Percentiles rank a stretch among this genome's conserved stretches.
These are phyloP conservation scores for Pterocles burchelli DNA, from an alignment of 2,113 vertebrate genomes.

Conservation along the genomic window DNA sequence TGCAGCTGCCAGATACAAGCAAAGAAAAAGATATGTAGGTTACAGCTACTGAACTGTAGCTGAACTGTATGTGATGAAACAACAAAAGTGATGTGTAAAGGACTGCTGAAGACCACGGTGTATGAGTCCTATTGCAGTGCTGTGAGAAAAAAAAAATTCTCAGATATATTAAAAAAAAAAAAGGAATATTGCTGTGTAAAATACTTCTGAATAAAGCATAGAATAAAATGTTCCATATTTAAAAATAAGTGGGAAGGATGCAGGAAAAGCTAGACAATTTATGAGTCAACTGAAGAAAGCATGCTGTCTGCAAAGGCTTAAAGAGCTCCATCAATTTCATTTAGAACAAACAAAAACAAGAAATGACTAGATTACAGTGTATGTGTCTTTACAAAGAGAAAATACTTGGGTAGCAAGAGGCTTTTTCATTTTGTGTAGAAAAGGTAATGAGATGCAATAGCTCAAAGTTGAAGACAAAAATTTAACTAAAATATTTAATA, in stretches of 20 bases:
- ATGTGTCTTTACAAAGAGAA: neutral
- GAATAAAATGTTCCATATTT: neutral
- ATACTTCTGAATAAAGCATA: conserved; percentile 3
- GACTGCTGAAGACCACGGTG: neutral
- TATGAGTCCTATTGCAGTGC: neutral
- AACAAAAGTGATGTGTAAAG: neutral
- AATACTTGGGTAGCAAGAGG: neutral
- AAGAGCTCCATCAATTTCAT: conserved; percentile 49
- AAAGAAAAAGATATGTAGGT: neutral
- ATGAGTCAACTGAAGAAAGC: conserved; percentile 12
- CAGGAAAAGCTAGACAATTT: neutral
- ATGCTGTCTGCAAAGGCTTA: neutral
- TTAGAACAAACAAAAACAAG: conserved; percentile 26
- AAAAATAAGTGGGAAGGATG: neutral
- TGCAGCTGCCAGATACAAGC: neutral
- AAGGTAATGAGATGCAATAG: neutral
- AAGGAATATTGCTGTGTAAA: neutral
- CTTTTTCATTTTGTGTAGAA: conserved; percentile 18
- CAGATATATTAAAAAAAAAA: neutral
- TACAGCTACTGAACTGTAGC: neutral
- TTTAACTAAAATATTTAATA: conserved; percentile 22
- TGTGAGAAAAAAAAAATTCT: neutral
- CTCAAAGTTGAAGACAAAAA: neutral
- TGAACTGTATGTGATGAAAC: neutral
- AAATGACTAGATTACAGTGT: conserved; percentile 26